Evolutionary conservation across 2,113 vertebrate species (phyloP), one percentile per base, ranked within the genome.

Genomic region (Pachyramphus minor): DNA sequence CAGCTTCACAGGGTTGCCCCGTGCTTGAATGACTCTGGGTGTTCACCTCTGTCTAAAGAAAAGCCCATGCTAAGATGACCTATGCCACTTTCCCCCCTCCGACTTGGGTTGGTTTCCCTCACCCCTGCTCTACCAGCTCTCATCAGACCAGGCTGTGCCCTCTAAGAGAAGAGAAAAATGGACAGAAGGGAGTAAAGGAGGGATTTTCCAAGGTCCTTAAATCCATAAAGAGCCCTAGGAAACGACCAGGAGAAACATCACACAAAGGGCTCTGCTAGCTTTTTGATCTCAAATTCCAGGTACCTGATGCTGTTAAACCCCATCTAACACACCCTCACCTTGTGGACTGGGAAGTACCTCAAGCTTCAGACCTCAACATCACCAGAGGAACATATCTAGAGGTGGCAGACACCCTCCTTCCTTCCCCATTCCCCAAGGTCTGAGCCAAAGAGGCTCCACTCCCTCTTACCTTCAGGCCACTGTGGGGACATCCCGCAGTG

Each of bases 401-500:
- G 20, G 25, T 39, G 16, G 19, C 33, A 90, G 49, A 8, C 19
- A n/a, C 24, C 17, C 49, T 33, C 30, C 27, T 27, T 30, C 52
- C 39, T 50, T 27, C 52, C 41, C 59, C 50, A 11, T 12, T 78
- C 24, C 35, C 18, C 14, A 4, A 24, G 24, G 9, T 37, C 12
- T 53, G 33, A 95, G 80, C n/a, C 45, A 30, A 27, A 58, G 74
- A 67, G 72, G 33, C 6, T 86, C 58, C 8, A 7, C 24, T n/a
- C 55, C 35, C 66, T 62, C 98, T 97, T 97, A 99, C 99, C 99
- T 12, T 98, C 98, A 42, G 99, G 98, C 56, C 98, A 97, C 67
- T 95, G 94, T 3, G 98, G 98, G 8, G 98, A 98, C 42, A 98
- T 98, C 16, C 99, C 99, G 0, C 99, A 99, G 62, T 98, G 97